These are phyloP conservation scores for Poecilia wingei DNA, from an alignment of 2,797 vertebrate species.

Conservation along the genomic window DNA sequence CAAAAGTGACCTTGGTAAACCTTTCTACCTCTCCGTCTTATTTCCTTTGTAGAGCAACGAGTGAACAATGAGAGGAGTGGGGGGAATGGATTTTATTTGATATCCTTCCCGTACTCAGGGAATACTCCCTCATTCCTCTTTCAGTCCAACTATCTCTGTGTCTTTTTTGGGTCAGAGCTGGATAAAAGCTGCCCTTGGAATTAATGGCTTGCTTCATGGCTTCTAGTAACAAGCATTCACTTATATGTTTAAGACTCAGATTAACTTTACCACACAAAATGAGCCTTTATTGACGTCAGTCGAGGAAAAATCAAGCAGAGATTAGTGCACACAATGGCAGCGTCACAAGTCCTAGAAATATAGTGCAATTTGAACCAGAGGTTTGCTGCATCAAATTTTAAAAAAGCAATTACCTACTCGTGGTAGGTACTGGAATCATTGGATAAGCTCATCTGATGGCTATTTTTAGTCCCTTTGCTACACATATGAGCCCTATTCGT, in stretches of 20 bases:
- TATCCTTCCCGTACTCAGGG: constrained; percentile 65
- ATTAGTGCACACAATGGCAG: constrained; percentile 6
- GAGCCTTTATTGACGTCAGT: constrained; percentile 10
- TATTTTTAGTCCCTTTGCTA: background rate
- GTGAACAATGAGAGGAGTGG: constrained; percentile 45
- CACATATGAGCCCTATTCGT: background rate
- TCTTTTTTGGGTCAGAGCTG: constrained; percentile 55
- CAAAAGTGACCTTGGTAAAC: constrained; percentile 69
- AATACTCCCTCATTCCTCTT: constrained; percentile 61
- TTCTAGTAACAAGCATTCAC: constrained; percentile 56
- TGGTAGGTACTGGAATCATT: background rate
- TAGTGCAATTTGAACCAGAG: background rate
- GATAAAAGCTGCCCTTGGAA: constrained; percentile 73
- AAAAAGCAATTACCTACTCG: background rate
- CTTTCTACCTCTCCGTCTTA: constrained; percentile 36
- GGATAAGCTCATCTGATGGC: background rate
- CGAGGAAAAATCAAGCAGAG: constrained; percentile 26
- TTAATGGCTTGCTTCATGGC: constrained; percentile 53
- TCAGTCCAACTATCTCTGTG: constrained; percentile 45
- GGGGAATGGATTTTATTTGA: constrained; percentile 67
- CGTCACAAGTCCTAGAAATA: no score
- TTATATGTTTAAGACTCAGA: constrained; percentile 47
- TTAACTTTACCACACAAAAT: constrained; percentile 41
- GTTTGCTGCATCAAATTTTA: background rate
- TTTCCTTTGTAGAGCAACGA: constrained; percentile 53